Conservation (phyloP, 2,797 vertebrate genomes). For the Acropternis orthonyx region DNA sequence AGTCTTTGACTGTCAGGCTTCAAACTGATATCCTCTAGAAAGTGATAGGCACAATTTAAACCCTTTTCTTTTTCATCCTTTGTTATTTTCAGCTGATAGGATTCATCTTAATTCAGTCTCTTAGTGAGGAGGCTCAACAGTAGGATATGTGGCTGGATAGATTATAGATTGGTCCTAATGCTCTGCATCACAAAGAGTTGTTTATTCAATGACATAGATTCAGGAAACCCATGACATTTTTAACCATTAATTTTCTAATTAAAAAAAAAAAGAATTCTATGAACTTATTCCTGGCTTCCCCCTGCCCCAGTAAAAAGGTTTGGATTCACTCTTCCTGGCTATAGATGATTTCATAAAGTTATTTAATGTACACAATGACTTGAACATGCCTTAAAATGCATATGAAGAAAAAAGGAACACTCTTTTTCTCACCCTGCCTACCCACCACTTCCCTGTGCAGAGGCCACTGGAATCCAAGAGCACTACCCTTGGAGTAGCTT, state of each 20-base stretch:
- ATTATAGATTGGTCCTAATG: background rate
- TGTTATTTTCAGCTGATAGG: background rate
- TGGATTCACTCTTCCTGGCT: background rate
- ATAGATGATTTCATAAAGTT: background rate
- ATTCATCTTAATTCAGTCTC: background rate
- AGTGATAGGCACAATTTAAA: background rate
- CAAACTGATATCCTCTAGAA: background rate
- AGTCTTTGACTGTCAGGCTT: background rate
- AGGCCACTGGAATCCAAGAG: background rate
- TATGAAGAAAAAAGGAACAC: background rate
- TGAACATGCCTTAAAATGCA: background rate
- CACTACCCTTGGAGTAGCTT: fast-evolving
- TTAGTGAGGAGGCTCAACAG: background rate
- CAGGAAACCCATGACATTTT: background rate
- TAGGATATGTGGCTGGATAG: background rate
- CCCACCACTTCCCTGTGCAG: background rate
- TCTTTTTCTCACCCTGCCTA: background rate
- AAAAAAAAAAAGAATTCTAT: background rate
- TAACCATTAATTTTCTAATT: background rate
- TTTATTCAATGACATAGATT: background rate
- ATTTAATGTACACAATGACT: background rate
- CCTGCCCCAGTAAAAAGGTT: background rate
- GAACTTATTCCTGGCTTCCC: fast-evolving
- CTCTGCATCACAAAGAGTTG: background rate
- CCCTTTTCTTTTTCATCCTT: background rate